Evolutionary conservation across 23 tunicate genomes (phyloP).

Genomic region (Halocynthia aurantium): DNA sequence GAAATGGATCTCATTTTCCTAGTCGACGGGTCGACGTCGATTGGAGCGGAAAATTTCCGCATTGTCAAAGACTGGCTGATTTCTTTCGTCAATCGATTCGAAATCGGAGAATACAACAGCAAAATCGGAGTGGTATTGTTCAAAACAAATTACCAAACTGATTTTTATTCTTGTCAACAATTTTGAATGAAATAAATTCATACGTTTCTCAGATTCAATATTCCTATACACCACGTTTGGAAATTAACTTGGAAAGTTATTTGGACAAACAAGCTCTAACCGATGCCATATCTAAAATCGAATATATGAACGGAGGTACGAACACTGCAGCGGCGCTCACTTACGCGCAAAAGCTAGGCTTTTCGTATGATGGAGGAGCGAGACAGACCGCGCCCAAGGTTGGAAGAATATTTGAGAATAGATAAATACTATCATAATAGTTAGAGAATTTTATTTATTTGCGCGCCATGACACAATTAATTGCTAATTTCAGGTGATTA

Average conservation of each 20-base stretch:
- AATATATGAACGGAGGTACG: slow-evolving; percentile 42
- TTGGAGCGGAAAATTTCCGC: slow-evolving; percentile 45
- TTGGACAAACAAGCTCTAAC: slow-evolving; percentile 41
- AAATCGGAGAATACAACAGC: slow-evolving; percentile 87
- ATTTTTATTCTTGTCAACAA: too few species aligned
- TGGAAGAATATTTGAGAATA: neutral
- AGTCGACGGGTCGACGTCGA: slow-evolving; percentile 64
- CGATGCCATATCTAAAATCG: slow-evolving; percentile 33
- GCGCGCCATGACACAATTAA: neutral
- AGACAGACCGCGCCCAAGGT: slow-evolving; percentile 64
- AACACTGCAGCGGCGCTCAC: slow-evolving; percentile 67
- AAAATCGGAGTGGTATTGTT: slow-evolving; percentile 68
- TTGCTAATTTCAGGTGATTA: slow-evolving; percentile 43
- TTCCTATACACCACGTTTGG: slow-evolving; percentile 39
- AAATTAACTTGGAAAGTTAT: slow-evolving; percentile 51
- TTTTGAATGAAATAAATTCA: too few species aligned
- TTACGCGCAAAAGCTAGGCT: slow-evolving; percentile 38
- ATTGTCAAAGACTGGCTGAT: slow-evolving; percentile 63
- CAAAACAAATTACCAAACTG: neutral
- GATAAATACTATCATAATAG: too few species aligned
- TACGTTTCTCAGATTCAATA: slow-evolving; percentile 35
- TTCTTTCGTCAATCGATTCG: slow-evolving; percentile 64
- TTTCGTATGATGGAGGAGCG: slow-evolving; percentile 46
- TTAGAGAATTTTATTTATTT: neutral
- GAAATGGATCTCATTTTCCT: slow-evolving; percentile 82